A percentile compares a stretch with the other conserved stretches of the same genome.
phyloP scores from a whole-genome alignment of 2,797 vertebrate genomes.

The Chrysocyon brachyurus region DNA sequence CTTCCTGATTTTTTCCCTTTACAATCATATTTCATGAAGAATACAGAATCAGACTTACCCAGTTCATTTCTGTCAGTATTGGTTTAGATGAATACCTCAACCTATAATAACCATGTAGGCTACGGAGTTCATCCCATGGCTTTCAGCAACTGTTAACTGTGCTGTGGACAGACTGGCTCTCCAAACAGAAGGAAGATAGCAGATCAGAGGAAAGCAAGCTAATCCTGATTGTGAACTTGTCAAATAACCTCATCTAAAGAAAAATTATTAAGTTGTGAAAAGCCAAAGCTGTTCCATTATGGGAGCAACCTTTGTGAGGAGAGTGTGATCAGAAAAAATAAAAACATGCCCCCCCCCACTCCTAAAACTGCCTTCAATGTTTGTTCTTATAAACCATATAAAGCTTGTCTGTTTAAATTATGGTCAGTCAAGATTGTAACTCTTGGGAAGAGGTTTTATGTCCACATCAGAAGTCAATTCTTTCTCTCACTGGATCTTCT shows the following conservation, averaged over 20 bases:
- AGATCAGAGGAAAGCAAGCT: background rate
- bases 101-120: background rate
- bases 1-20: background rate
- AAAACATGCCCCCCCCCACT: fast-evolving
- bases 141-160: background rate
- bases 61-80: background rate
- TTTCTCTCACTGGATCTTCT: background rate
- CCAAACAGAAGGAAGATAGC: background rate
- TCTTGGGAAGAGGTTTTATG: background rate
- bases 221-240: background rate
- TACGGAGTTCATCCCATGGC: fast-evolving
- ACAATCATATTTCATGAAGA: background rate
- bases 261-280: background rate
- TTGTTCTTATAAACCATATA: background rate
- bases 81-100: background rate
- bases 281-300: background rate
- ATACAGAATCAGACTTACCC: background rate
- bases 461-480: background rate
- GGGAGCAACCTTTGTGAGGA: fast-evolving
- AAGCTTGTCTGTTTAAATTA: background rate
- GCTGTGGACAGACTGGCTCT: background rate
- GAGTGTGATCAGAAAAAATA: background rate
- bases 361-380: background rate
- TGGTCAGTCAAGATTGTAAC: background rate
- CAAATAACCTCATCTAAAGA: background rate